Evolutionary conservation across 1,140 invertebrate species (phyloP), one percentile per base, ranked within the genome.

Genomic region (Mya arenaria): DNA sequence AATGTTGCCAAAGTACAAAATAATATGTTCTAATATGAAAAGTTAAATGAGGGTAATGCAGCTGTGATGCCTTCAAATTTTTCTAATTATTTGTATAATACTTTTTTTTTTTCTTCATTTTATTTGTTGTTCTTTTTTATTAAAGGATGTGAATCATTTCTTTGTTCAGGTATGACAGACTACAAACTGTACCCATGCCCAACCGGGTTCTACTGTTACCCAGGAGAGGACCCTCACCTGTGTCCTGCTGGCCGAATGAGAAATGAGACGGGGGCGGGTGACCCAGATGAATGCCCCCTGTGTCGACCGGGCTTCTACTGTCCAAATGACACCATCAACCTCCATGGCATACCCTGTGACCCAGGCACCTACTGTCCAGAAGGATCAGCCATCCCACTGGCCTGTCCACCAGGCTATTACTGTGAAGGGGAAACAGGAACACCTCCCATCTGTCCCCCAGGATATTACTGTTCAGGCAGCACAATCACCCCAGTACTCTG

Each of bases 271-370:
- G 91, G 90, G 19, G 89, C 90, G 23, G 87, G 60, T 25, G 62
- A 66, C 10, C 56, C 83, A 19, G 39, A 30, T 6, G 90, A 92
- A 75, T 92, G 91, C 66, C 83, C 84, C 15, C 83, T 83, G 6
- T 92, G 91, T 86, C 74, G 88, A 25, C 72, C 86, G 25, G 91
- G 91, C 0, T 91, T 91, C 82, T 92, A 89, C 79, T 92, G 91
- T 80, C 90, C 90, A 1, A 92, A 92, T 81, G 90, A 91, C 72
- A 92, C 91, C 4, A 83, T 84, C 10, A 92, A 92, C 78, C 88
- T 86, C 0, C 84, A 88, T 32, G 90, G 90, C n/a, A 91, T 91
- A 5, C 91, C 91, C 3, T 92, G 91, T 78, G 72, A 85, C 37
- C 87, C 87, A 65, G 89, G 81, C 0, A 91, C 77, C 58, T 88